Percentiles rank a stretch among this genome's conserved stretches.
These are phyloP conservation scores for Parapristionchus giblindavisi DNA, from an alignment of 2,888 invertebrate genomes.

Conservation along the genomic window DNA sequence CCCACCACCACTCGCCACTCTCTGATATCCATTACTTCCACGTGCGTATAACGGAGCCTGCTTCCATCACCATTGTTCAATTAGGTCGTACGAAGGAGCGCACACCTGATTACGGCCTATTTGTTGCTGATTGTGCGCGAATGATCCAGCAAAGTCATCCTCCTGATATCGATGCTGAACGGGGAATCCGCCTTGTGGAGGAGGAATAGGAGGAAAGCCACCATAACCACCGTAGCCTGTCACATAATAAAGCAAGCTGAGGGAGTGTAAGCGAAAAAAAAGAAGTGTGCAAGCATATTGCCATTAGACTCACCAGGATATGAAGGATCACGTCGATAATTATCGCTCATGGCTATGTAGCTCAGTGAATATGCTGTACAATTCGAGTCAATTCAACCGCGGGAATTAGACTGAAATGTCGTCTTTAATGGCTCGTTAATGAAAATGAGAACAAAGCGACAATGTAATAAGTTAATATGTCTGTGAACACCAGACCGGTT, in stretches of 20 bases:
- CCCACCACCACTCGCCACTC: not conserved
- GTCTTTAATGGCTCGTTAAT: no score
- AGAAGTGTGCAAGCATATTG: not conserved
- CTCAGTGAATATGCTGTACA: no score
- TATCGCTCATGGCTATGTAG: constrained; percentile 7
- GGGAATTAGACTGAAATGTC: no score
- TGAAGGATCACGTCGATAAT: constrained; percentile 16
- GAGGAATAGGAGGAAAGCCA: not conserved
- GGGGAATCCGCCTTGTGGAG: not conserved
- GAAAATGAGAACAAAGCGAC: no score
- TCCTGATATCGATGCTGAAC: constrained; percentile 13
- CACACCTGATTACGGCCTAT: constrained; percentile 12
- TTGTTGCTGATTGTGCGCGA: not conserved
- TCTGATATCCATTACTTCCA: constrained; percentile 4
- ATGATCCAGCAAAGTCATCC: constrained; percentile 5
- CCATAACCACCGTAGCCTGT: constrained; percentile 11
- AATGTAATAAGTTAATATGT: no score
- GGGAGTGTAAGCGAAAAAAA: not conserved
- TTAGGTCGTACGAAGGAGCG: not conserved
- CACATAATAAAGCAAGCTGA: not conserved
- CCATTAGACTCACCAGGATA: not conserved
- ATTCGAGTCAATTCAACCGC: no score
- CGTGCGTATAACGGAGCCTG: constrained; percentile 21
- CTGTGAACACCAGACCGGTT: no score
- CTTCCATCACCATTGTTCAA: not conserved